Conservation (phyloP, 1,140 invertebrate species). For the Neoseiulus cucumeris region DNA sequence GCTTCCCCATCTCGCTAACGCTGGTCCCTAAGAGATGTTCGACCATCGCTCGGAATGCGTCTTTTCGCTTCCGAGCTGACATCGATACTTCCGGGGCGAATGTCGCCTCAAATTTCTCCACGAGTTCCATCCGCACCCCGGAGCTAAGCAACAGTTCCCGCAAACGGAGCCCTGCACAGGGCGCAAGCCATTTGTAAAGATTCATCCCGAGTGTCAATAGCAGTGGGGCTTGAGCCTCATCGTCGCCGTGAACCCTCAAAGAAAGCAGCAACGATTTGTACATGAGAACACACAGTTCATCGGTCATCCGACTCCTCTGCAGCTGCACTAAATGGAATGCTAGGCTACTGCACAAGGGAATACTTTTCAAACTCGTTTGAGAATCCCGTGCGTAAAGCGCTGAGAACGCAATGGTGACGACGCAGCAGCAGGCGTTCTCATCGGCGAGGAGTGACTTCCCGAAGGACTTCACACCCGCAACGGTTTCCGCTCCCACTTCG, state of each 20-base stretch:
- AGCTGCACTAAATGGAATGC: background rate
- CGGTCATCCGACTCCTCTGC: background rate
- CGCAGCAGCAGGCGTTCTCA: background rate
- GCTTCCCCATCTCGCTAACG: background rate
- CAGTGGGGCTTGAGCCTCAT: background rate
- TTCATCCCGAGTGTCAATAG: background rate
- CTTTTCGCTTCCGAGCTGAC: background rate
- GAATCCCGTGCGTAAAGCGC: background rate
- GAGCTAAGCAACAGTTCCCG: background rate
- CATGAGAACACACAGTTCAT: background rate
- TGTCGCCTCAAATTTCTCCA: background rate
- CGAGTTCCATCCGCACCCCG: background rate
- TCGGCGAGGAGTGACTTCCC: background rate
- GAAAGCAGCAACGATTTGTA: background rate
- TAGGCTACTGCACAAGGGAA: background rate
- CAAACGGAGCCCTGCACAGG: background rate
- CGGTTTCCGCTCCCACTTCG: background rate
- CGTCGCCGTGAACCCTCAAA: background rate
- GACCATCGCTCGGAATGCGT: background rate
- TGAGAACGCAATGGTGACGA: background rate
- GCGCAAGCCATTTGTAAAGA: background rate
- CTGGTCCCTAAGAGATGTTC: background rate
- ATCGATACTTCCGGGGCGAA: background rate
- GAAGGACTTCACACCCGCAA: background rate
- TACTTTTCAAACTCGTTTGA: background rate